Percentiles rank a stretch among this genome's conserved stretches.
These are phyloP conservation scores for Onchidella celtica DNA, from an alignment of 2,888 invertebrate genomes.

Conservation along the genomic window DNA sequence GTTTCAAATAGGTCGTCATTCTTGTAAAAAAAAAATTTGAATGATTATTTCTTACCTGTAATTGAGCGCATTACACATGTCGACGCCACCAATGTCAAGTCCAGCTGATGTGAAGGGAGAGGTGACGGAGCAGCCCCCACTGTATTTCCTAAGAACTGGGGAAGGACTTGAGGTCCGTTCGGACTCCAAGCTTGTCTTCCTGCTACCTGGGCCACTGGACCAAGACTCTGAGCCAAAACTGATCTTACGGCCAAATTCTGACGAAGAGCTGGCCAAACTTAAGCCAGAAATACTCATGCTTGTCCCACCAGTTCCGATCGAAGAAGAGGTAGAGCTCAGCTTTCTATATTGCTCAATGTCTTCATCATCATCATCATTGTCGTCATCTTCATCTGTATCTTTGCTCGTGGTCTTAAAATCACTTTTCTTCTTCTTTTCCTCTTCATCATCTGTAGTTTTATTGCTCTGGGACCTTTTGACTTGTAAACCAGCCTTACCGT, in stretches of 20 bases:
- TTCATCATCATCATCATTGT: constrained; percentile 5
- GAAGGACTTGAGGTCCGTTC: not conserved
- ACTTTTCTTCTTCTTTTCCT: not conserved
- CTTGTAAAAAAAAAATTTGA: too few relatives aligned
- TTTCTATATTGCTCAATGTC: not conserved
- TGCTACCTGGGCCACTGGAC: not conserved
- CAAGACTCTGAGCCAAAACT: constrained; percentile 5
- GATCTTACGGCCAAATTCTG: not conserved
- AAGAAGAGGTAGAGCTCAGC: not conserved
- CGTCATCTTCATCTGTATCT: not conserved
- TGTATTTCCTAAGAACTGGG: not conserved
- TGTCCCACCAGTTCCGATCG: not conserved
- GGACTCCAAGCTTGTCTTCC: constrained; percentile 32
- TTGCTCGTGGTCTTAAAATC: not conserved
- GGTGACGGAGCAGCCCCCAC: not conserved
- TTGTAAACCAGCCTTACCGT: not conserved
- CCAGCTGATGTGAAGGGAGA: not conserved
- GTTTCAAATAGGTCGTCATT: too few relatives aligned
- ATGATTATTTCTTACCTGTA: constrained; percentile 28
- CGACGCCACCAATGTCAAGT: constrained; percentile 2
- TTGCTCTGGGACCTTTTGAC: too few relatives aligned
- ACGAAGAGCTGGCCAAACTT: not conserved
- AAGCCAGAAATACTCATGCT: constrained; percentile 5
- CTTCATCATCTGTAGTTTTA: not conserved
- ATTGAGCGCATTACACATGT: constrained; percentile 16